A percentile compares a stretch with the other conserved stretches of the same genome.
phyloP scores from a whole-genome alignment of 2,888 invertebrate genomes.

The Plagiodera versicolora region DNA sequence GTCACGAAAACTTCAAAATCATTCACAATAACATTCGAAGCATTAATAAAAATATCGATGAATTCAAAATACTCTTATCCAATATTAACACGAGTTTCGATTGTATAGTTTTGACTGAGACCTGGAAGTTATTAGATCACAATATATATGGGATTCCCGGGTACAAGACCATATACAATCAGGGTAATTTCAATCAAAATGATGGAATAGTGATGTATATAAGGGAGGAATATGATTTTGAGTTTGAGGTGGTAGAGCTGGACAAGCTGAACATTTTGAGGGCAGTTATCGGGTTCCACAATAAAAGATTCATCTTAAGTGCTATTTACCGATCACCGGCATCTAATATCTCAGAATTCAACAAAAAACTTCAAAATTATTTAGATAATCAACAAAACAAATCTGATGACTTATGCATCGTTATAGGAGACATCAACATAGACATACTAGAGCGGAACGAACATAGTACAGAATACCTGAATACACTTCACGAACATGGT shows the following conservation, averaged over 20 bases:
- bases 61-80: slow-evolving; percentile 5
- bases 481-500: slow-evolving; percentile 10
- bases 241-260: background rate
- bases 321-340: slow-evolving; percentile 5
- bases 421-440: background rate
- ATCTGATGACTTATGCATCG: background rate
- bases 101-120: slow-evolving; percentile 12
- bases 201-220: slow-evolving; percentile 5
- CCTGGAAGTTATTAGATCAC: slow-evolving; percentile 9
- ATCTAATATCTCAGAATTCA: background rate
- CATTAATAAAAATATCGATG: slow-evolving; percentile 6
- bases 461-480: slow-evolving; percentile 8
- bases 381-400: slow-evolving; percentile 4
- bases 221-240: slow-evolving; percentile 7
- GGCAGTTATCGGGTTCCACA: slow-evolving; percentile 2
- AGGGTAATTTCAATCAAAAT: background rate
- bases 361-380: slow-evolving; percentile 6
- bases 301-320: slow-evolving; percentile 4
- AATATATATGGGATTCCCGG: slow-evolving; percentile 4
- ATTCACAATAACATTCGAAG: slow-evolving; percentile 6
- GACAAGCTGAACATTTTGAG: slow-evolving; percentile 10
- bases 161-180: slow-evolving; percentile 6
- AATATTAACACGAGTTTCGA: slow-evolving; percentile 3
- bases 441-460: slow-evolving; percentile 4
- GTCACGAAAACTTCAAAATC: slow-evolving; percentile 2